Base-by-base conservation (phyloP, 2,797 vertebrate species). In the Salarias fasciatus region DNA sequence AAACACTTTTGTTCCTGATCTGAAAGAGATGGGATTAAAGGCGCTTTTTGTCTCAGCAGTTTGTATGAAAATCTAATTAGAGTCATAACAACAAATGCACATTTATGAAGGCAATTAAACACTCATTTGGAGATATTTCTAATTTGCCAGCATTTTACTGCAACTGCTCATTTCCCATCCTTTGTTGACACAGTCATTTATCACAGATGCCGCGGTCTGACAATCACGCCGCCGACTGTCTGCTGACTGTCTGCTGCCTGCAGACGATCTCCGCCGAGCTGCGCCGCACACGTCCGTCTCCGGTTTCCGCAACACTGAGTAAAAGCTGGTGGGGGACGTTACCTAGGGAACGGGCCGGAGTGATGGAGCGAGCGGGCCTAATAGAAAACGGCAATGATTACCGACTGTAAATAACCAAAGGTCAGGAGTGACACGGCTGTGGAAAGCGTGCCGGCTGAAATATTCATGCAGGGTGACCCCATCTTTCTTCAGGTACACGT, bases 331-430 rank as follows among this genome's bases (percentile, higher is more conserved):
- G 41, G 63, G 72, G 71, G 47, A 42, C 9, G 63, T 86, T 75
- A 77, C 77, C 72, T 14, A 52, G 76, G 77, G 70, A 87, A 84
- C 72, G 43, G 53, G 47, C 14, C 72, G 28, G 52, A 37, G 69
- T 52, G 10, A 48, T 41, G 4, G 41, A 68, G 66, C 61, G 66
- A 65, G 59, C 29, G 36, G 61, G 78, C 49, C 63, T 61, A 31
- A 72, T 36, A 60, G 43, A 56, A 61, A 70, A 68, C 58, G 45
- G 55, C 36, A n/a, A 55, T 56, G 72, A 75, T 73, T 64, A 62
- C 69, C 46, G 37, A 69, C 47, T 71, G 65, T 53, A 80, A 80
- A 67, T 45, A 75, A 71, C 18, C 35, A 64, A 70, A 75, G 65
- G 71, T 79, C 73, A 77, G 77, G 79, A 54, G 71, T 69, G 75